Evolutionary conservation across 2,888 invertebrate species (phyloP).

Genomic region (Agonopterix alstromeriana): DNA sequence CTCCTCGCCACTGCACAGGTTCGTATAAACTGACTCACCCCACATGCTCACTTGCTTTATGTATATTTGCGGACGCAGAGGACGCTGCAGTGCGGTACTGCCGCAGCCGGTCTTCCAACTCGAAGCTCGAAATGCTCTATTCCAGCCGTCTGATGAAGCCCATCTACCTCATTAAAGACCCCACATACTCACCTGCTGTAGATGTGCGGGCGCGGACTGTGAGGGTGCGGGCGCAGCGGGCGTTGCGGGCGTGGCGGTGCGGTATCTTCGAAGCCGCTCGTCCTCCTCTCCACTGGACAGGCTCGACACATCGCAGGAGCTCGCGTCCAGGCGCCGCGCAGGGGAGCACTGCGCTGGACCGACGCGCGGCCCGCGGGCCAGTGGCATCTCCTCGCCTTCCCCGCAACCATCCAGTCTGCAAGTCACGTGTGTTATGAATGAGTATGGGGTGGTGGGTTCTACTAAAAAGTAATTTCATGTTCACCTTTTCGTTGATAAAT

Average conservation of each 20-base stretch:
- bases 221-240: conserved; percentile 19
- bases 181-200: conserved; percentile 25
- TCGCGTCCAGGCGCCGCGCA: conserved; percentile 65
- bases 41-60: too few species aligned
- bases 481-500: too few species aligned
- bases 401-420: conserved; percentile 63
- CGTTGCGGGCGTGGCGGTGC: conserved; percentile 40
- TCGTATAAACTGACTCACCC: too few species aligned
- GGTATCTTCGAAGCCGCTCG: conserved; percentile 66
- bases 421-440: not conserved
- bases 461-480: not conserved
- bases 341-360: conserved; percentile 69
- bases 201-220: conserved; percentile 4
- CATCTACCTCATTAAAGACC: too few species aligned
- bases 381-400: conserved; percentile 68
- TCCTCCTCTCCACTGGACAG: conserved; percentile 72
- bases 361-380: conserved; percentile 47
- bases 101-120: too few species aligned
- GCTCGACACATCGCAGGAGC: conserved; percentile 67
- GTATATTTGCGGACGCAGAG: too few species aligned
- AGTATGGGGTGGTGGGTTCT: too few species aligned
- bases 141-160: too few species aligned
- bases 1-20: too few species aligned
- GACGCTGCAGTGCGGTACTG: too few species aligned
- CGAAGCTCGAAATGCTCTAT: too few species aligned